Base-by-base conservation (phyloP, 2,113 vertebrate species). In the Neolamprologus modestus region DNA sequence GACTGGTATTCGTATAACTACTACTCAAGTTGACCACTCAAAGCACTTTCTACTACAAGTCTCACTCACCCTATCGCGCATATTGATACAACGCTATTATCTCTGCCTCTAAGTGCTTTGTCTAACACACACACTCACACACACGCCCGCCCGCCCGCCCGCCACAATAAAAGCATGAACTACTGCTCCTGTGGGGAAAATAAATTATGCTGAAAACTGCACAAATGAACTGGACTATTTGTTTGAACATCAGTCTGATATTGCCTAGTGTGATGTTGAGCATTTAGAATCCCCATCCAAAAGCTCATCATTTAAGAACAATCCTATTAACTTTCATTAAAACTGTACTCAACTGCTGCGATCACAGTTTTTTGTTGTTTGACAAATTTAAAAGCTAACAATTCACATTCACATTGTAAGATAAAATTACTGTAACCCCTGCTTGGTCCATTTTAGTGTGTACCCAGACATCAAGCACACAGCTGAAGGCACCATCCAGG, bases 71-170 rank as follows among this genome's bases (percentile, higher is more conserved):
- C 66, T 26, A 45, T 73, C 13, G 1, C 37, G 3, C 66, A 71
- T 13, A 42, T 16, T 42, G 12, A 71, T 42, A 24, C 8, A 45
- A 16, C 1, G 3, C 13, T 71, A 24, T 26, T 45, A 42, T 71
- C 37, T 71, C 10, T 24, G 12, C 66, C 1, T 16, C 37, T 42
- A 71, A 42, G 66, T 71, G 37, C 66, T 71, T 45, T 26, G 21
- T 45, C 13, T 45, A 45, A 45, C 37, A 71, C 59, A 31, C 3
- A 55, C 53, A 54, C 13, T 2, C 55, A 59, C 57, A 31, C 26
- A 17, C 28, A 6, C 4, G 1, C 31, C 1, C 1, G 2, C 61
- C 3, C 3, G 5, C 9, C 2, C 3, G 5, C 9, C 2, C 19
- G 5, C 68, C 21, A 26, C 40, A 73, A 73, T 73, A 73, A 73